Evolutionary conservation across 2,888 invertebrate species (phyloP).

Genomic region (Pelosia muscerda): DNA sequence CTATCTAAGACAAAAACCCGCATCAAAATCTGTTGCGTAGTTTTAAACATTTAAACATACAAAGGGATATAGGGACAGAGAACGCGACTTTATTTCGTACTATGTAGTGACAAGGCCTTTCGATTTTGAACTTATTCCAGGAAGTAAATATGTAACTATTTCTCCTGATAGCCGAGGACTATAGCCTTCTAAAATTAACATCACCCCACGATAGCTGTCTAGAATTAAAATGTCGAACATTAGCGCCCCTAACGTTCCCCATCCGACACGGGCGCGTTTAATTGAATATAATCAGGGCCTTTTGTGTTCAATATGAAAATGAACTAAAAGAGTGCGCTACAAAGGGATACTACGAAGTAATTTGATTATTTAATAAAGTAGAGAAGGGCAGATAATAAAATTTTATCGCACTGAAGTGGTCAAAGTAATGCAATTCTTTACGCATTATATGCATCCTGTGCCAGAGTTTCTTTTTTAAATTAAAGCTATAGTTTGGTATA

Average conservation of each 20-base stretch:
- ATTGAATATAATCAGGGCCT: slow-evolving; percentile 37
- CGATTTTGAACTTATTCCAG: too few species aligned
- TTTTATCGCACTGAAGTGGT: slow-evolving; percentile 3
- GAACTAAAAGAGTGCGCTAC: slow-evolving; percentile 13
- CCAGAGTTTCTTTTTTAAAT: not conserved
- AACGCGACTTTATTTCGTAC: too few species aligned
- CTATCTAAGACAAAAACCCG: too few species aligned
- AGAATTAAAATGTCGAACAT: slow-evolving; percentile 15
- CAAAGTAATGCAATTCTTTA: not conserved
- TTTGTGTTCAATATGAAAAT: slow-evolving; percentile 37
- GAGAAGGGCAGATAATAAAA: slow-evolving; percentile 4
- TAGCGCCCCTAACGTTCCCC: slow-evolving; percentile 24
- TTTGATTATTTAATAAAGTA: slow-evolving; percentile 28
- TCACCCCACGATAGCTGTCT: slow-evolving; percentile 3
- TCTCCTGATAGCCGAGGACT: too few species aligned
- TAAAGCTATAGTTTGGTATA: too few species aligned
- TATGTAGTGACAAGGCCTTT: too few species aligned
- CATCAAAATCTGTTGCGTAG: too few species aligned
- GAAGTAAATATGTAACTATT: too few species aligned
- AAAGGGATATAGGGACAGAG: too few species aligned
- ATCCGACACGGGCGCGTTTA: slow-evolving; percentile 23
- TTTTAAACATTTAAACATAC: too few species aligned
- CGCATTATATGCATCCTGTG: not conserved
- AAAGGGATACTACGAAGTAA: slow-evolving; percentile 18
- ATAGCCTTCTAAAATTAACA: slow-evolving; percentile 1